Conservation (phyloP, 1,140 invertebrate genomes). For the Uloborus diversus region DNA sequence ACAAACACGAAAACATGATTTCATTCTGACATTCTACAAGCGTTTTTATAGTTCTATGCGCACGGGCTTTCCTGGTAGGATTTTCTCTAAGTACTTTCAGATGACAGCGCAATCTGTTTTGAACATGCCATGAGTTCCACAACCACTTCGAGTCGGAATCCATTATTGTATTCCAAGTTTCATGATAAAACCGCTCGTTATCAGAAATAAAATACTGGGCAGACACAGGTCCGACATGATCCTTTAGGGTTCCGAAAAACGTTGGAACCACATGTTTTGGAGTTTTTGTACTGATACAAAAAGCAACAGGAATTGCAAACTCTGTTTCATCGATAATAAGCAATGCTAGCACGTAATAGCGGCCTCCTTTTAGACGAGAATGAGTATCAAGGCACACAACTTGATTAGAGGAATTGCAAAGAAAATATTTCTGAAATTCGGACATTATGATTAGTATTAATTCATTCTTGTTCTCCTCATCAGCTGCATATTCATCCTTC, state of each 20-base stretch:
- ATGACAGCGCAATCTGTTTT: conserved; percentile 10
- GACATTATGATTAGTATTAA: conserved; percentile 45
- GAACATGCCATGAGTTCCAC: conserved; percentile 25
- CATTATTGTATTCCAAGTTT: conserved; percentile 26
- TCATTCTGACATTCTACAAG: conserved; percentile 38
- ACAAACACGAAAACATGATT: conserved; percentile 13
- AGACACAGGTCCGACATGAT: conserved; percentile 22
- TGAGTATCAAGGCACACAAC: conserved; percentile 28
- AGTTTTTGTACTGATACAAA: conserved; percentile 31
- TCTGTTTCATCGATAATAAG: conserved; percentile 38
- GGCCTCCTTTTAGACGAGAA: conserved; percentile 13
- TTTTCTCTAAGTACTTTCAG: conserved; percentile 9
- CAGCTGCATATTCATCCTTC: background rate
- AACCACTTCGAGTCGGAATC: conserved; percentile 17
- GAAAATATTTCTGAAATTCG: conserved; percentile 37
- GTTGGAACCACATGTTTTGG: background rate
- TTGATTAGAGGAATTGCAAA: background rate
- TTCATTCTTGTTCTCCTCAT: background rate
- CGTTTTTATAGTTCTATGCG: conserved; percentile 22
- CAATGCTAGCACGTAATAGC: conserved; percentile 20
- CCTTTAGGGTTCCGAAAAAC: conserved; percentile 3
- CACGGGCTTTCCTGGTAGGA: background rate
- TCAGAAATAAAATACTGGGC: conserved; percentile 31
- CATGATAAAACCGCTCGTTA: conserved; percentile 13
- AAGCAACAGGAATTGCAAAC: conserved; percentile 32